A percentile compares a stretch with the other conserved stretches of the same genome.
Evolutionary conservation across 2,797 vertebrate species (phyloP).

Genomic region (Chelon auratus): DNA sequence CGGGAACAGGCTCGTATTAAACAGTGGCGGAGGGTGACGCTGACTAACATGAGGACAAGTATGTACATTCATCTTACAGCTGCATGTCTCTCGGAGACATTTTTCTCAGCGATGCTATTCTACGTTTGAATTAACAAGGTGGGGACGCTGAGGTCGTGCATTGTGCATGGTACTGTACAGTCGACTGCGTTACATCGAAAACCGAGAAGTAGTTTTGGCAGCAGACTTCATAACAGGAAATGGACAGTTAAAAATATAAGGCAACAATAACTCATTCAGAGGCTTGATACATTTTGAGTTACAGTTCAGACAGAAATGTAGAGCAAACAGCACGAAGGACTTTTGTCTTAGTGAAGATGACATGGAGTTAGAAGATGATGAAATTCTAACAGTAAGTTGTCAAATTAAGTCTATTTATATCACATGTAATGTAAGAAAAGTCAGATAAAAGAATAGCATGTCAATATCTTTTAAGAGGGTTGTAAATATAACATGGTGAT

Average conservation of each 20-base stretch:
- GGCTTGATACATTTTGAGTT: slow-evolving; percentile 57
- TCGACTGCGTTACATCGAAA: slow-evolving; percentile 46
- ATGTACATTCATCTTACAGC: slow-evolving; percentile 81
- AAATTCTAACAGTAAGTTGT: slow-evolving; percentile 19
- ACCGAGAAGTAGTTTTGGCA: slow-evolving; percentile 66
- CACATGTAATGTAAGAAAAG: slow-evolving; percentile 23
- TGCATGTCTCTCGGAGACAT: slow-evolving; percentile 67
- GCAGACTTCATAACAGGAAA: slow-evolving; percentile 60
- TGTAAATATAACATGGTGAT: neutral
- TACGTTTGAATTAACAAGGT: slow-evolving; percentile 56
- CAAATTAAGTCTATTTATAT: slow-evolving; percentile 22
- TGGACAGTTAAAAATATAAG: slow-evolving; percentile 72
- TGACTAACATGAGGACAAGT: slow-evolving; percentile 60
- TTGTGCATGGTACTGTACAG: slow-evolving; percentile 50
- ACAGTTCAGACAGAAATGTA: slow-evolving; percentile 28
- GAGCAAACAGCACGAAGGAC: slow-evolving; percentile 10
- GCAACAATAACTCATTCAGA: slow-evolving; percentile 76
- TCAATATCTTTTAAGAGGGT: slow-evolving; percentile 8
- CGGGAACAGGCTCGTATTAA: slow-evolving; percentile 50
- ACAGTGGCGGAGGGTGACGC: slow-evolving; percentile 39
- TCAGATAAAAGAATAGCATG: slow-evolving; percentile 18
- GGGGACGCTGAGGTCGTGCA: slow-evolving; percentile 54
- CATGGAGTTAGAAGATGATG: slow-evolving; percentile 14
- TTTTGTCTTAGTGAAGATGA: slow-evolving; percentile 17
- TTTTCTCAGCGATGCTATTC: slow-evolving; percentile 50